Percentiles rank a stretch among this genome's conserved stretches.
These are phyloP conservation scores for Pristionchus fissidentatus DNA, from an alignment of 2,888 invertebrate species.

Conservation along the genomic window DNA sequence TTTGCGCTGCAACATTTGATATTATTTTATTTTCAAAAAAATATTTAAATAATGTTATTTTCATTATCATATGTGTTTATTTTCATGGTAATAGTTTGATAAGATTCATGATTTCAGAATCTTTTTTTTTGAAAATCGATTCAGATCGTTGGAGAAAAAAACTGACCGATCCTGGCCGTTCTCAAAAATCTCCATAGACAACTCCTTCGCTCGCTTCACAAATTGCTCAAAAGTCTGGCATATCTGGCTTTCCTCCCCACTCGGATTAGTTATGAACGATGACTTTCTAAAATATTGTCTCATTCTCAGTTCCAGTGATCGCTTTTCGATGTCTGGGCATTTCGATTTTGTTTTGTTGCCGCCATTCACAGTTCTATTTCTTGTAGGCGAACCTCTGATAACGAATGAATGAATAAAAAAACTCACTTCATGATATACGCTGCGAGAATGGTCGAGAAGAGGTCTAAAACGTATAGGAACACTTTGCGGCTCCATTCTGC, in stretches of 20 bases:
- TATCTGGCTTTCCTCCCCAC: background rate
- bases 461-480: slow-evolving; percentile 41
- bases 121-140: too few species aligned
- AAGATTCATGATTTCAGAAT: too few species aligned
- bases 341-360: too few species aligned
- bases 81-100: too few species aligned
- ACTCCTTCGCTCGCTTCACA: slow-evolving; percentile 19
- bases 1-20: slow-evolving; percentile 12
- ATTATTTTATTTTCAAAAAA: background rate
- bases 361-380: too few species aligned
- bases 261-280: background rate
- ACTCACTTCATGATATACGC: slow-evolving; percentile 45
- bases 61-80: background rate
- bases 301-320: too few species aligned
- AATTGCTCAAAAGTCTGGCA: slow-evolving; percentile 37
- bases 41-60: background rate
- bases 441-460: slow-evolving; percentile 45
- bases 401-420: too few species aligned
- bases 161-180: slow-evolving; percentile 36
- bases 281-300: background rate
- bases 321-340: too few species aligned
- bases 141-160: too few species aligned
- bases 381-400: too few species aligned
- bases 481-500: slow-evolving; percentile 19
- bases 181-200: slow-evolving; percentile 37